Base-by-base conservation (phyloP, 2,113 vertebrate genomes). In the sheep (Ovis aries) region DNA sequence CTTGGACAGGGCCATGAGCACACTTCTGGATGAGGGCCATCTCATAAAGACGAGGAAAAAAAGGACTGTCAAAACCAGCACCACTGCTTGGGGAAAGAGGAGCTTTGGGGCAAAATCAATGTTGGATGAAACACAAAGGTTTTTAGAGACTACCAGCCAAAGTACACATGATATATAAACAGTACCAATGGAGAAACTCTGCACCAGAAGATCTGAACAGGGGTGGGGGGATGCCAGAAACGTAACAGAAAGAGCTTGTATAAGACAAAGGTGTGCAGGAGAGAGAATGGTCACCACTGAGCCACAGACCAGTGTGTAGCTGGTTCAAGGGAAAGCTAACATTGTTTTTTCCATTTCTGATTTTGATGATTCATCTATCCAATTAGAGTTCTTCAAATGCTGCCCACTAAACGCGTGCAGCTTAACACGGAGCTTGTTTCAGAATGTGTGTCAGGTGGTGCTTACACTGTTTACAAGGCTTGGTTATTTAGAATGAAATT, bases 281-380 rank as follows among this genome's bases (percentile, higher is more conserved):
- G 59, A 60, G 16, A 95, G 83, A 33, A 11, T 1, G n/a, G 77
- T 17, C 82, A 45, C 59, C 33, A 60, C 3, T 8, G 50, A 67
- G 27, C 59, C 25, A 40, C 71, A 83, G 52, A 67, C 74, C 17
- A 77, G 11, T 33, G 88, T 0, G 19, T 3, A 21, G 48, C 31
- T 50, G 67, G 31, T 92, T 94, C 45, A 45, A 15, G 36, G 36
- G 95, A 97, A 82, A 98, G 31, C 21, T 0, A 86, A 86, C 52
- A 36, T 84, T 86, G 94, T 60, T 25, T 82, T 95, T 0, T 0
- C 60, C 86, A 67, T 89, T 80, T 96, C 82, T 91, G 67, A 96
- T 94, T 97, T 94, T 93, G 96, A 86, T 97, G 86, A 96, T 91
- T 98, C 95, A 96, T n/a, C 13, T 94, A 83, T 96, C 98, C 97